Conservation (phyloP, 1,140 invertebrate genomes). For the Listronotus bonariensis region DNA sequence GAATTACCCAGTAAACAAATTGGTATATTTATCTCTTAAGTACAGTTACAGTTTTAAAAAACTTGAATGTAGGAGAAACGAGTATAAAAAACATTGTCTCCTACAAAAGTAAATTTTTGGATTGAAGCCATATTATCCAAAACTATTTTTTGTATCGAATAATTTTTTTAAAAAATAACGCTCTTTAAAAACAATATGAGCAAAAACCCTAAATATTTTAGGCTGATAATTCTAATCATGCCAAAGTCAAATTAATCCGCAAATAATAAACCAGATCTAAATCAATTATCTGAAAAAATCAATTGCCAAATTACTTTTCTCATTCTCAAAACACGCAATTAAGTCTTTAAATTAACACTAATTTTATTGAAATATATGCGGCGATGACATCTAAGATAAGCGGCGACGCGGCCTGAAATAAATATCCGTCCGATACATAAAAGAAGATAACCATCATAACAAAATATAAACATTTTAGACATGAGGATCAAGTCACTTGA, state of each 20-base stretch:
- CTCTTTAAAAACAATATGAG: neutral
- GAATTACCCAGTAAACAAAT: too few relatives aligned
- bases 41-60: too few relatives aligned
- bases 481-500: slow-evolving; percentile 43
- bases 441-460: slow-evolving; percentile 37
- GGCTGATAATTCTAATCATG: neutral
- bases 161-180: too few relatives aligned
- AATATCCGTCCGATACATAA: slow-evolving; percentile 32
- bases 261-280: slow-evolving; percentile 18
- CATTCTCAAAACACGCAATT: slow-evolving; percentile 27
- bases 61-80: too few relatives aligned
- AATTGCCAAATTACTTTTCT: slow-evolving; percentile 31
- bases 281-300: slow-evolving; percentile 24
- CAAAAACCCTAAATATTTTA: too few relatives aligned
- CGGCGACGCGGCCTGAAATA: slow-evolving; percentile 23
- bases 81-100: too few relatives aligned
- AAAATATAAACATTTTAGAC: slow-evolving; percentile 39
- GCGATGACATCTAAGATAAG: slow-evolving; percentile 41
- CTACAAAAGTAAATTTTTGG: too few relatives aligned
- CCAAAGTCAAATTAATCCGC: slow-evolving; percentile 7
- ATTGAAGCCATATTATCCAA: too few relatives aligned
- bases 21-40: too few relatives aligned
- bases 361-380: slow-evolving; percentile 49
- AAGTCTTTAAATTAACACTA: slow-evolving; percentile 44
- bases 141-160: too few relatives aligned